Evolutionary conservation across 2,888 invertebrate genomes (phyloP).

Genomic region (Orgyia antiqua): DNA sequence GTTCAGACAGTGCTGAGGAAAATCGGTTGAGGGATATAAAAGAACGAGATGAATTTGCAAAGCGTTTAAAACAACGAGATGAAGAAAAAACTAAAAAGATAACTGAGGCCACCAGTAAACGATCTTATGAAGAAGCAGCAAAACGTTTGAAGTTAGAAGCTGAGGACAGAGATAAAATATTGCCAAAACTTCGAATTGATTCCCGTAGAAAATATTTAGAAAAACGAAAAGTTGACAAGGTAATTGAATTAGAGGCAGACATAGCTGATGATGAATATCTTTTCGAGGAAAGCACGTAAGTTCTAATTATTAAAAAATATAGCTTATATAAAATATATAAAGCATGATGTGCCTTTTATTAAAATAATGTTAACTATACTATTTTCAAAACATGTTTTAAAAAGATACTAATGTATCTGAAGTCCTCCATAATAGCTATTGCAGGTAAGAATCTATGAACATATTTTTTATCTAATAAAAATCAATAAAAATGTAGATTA

Average conservation of each 20-base stretch:
- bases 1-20: slow-evolving; percentile 87
- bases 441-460: too few relatives aligned
- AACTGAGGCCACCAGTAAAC: slow-evolving; percentile 81
- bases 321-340: too few relatives aligned
- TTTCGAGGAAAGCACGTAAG: slow-evolving; percentile 92
- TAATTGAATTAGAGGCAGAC: slow-evolving; percentile 95
- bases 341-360: too few relatives aligned
- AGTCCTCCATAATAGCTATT: too few relatives aligned
- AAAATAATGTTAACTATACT: too few relatives aligned
- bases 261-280: slow-evolving; percentile 97
- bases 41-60: slow-evolving; percentile 96
- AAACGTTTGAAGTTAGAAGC: slow-evolving; percentile 92
- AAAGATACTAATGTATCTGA: too few relatives aligned
- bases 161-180: slow-evolving; percentile 89
- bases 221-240: slow-evolving; percentile 97
- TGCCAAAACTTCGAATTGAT: slow-evolving; percentile 92
- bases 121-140: slow-evolving; percentile 91
- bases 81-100: slow-evolving; percentile 92
- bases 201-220: slow-evolving; percentile 96
- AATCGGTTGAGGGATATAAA: slow-evolving; percentile 89
- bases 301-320: too few relatives aligned
- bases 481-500: too few relatives aligned
- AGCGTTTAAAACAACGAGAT: slow-evolving; percentile 92
- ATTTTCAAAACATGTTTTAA: too few relatives aligned
- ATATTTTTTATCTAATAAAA: too few relatives aligned